Base-by-base conservation (phyloP, 2,888 invertebrate species). In the Harmothoe impar region DNA sequence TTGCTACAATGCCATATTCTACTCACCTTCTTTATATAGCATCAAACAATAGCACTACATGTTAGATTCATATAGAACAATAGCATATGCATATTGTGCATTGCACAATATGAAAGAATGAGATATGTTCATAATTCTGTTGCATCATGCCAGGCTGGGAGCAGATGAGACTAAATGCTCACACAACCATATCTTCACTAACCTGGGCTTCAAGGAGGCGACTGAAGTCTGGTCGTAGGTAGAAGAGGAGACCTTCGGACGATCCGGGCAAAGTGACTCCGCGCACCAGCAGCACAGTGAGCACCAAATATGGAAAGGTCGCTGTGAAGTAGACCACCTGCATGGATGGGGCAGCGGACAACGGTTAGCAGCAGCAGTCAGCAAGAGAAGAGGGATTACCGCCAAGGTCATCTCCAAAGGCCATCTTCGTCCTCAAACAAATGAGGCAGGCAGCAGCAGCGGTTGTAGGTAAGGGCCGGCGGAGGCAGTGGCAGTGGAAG, bases 281-380 rank as follows among this genome's bases (percentile, higher is more conserved):
- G 43, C 94, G 92, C 86, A 95, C 94, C 72, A 95, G 92, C 29
- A 95, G 91, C 31, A 93, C 92, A 23, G 93, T 25, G 94, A 95
- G 94, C 91, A 95, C 94, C 25, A 95, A 90, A 91, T 95, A 95
- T 0, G 95, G 95, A 20, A 25, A 86, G 62, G 99, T 96, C 0
- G 99, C 98, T 0, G 99, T 99, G 95, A 99, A 98, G 96, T 98
- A 99, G n/a, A 99, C 99, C 51, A 98, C 97, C 96, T 96, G 92
- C 15, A 93, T 54, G 86, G 81, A 81, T 81, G 81, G 43, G 81
- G 81, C 81, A 81, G 81, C 81, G 81, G n/a, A 81, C 62, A 92
- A 89, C 54, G 86, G 86, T 86, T 86, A 86, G 86, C 54, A 29
- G 56, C n/a, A 86, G 84, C n/a, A 84, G 86, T 15, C 31, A 54